Evolutionary conservation across 2,113 vertebrate species (phyloP).

Genomic region (Rhinogobius similis): DNA sequence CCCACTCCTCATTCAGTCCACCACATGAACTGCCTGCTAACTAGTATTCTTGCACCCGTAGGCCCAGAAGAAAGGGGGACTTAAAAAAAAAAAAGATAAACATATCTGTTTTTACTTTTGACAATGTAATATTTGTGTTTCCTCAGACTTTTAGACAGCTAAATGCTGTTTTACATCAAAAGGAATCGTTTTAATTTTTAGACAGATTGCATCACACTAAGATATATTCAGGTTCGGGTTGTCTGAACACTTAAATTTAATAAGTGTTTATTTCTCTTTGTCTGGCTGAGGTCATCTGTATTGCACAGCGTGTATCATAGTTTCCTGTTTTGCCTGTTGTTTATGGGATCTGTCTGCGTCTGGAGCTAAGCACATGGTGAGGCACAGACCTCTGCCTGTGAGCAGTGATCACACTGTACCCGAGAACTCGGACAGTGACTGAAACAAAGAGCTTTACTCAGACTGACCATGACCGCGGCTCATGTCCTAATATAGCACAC

Average conservation of each 20-base stretch:
- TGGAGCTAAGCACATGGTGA: slow-evolving; percentile 44
- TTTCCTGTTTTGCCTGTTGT: slow-evolving; percentile 75
- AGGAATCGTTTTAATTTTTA: not conserved
- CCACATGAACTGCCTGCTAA: slow-evolving; percentile 35
- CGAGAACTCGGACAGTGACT: slow-evolving; percentile 43
- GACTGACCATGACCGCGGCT: slow-evolving; percentile 48
- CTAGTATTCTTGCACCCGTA: slow-evolving; percentile 24
- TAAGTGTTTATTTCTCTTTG: slow-evolving; percentile 26
- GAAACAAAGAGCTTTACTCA: slow-evolving; percentile 65
- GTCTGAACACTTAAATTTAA: slow-evolving; percentile 18
- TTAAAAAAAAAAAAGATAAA: no score
- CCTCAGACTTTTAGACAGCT: no score
- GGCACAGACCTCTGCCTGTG: no score
- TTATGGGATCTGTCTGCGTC: slow-evolving; percentile 58
- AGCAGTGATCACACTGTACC: slow-evolving; percentile 43
- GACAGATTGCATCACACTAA: not conserved
- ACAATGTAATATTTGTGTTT: not conserved
- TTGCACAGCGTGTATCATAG: slow-evolving; percentile 38
- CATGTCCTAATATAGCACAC: slow-evolving; percentile 45
- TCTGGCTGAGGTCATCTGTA: slow-evolving; percentile 27
- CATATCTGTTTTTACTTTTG: not conserved
- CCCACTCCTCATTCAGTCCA: slow-evolving; percentile 19
- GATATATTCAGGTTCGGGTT: not conserved
- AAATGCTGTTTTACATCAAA: no score
- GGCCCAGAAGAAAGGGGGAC: not conserved